Base-by-base conservation (phyloP, 2,888 invertebrate genomes). In the Athrips mouffetella region DNA sequence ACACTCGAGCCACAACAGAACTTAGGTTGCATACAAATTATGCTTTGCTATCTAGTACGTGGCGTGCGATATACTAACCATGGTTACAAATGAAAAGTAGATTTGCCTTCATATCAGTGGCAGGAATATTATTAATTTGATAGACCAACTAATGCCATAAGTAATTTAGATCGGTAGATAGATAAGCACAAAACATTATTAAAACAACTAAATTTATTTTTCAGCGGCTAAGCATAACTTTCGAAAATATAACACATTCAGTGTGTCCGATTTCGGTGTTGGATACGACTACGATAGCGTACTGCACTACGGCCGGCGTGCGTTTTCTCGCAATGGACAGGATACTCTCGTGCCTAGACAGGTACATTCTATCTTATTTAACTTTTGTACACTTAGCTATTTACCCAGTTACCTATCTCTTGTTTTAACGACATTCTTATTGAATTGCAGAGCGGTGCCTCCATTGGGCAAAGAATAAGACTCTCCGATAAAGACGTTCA, bases 201-300 rank as follows among this genome's bases (percentile, higher is more conserved):
- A n/a, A n/a, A n/a, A n/a, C n/a, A 30, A 2, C n/a, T 21, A 35
- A 35, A 13, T 11, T 42, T 11, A 29, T 27, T 27, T 30, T 72
- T 44, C 78, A 89, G 89, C 73, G 52, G 80, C 84, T 27, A 74
- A 77, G 46, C 85, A 89, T 65, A 89, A 89, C 70, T 89, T 94
- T 67, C 90, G 91, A 53, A 94, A 94, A 73, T 93, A 93, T 70
- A 90, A 91, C 50, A 83, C 87, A 45, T 88, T 89, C 46, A 80
- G 90, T 16, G 91, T 94, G 30, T 90, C 92, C 4, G 92, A 92
- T 70, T 93, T 91, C 64, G 91, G 91, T 10, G 89, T 92, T 33
- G 87, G 88, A 10, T 94, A 94, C 65, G 94, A 94, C 79, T 94
- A 94, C 65, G 89, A 90, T 49, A 94, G 94, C 69, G 90, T 94